Evolutionary conservation across 2,113 vertebrate species (phyloP).

Genomic region (Leptodactylus fuscus): DNA sequence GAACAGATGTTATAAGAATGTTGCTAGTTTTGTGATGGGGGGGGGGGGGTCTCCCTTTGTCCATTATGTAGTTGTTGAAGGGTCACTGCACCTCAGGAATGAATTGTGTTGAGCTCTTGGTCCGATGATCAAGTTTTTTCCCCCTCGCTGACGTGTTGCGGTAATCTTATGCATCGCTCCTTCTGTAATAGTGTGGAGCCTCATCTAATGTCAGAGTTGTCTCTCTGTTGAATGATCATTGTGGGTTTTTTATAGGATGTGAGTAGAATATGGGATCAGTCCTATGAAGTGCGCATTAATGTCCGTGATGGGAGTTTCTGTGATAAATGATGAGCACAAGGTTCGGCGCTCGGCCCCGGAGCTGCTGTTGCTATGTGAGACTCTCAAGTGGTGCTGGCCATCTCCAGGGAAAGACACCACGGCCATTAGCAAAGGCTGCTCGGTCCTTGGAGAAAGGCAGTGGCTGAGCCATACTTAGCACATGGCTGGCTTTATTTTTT

Average conservation of each 20-base stretch:
- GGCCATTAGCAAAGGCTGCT: conserved; percentile 77
- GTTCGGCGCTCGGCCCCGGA: conserved; percentile 76
- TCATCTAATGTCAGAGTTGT: neutral
- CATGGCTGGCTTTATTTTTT: conserved; percentile 65
- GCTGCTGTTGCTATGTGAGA: conserved; percentile 85
- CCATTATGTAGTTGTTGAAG: neutral
- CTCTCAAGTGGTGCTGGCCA: conserved; percentile 81
- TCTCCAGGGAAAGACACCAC: conserved; percentile 83
- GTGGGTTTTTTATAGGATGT: neutral
- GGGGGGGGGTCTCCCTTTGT: neutral
- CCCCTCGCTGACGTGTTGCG: neutral
- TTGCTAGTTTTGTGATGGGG: neutral
- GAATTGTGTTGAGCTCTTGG: neutral
- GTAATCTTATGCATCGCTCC: neutral
- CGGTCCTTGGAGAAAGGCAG: conserved; percentile 66
- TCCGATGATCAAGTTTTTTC: neutral
- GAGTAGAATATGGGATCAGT: conserved; percentile 21
- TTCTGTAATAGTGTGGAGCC: neutral
- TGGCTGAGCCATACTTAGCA: conserved; percentile 66
- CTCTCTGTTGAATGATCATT: neutral
- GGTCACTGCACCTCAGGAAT: conserved; percentile 3
- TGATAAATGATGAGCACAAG: conserved; percentile 76
- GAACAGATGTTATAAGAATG: neutral
- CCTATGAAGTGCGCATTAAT: neutral
- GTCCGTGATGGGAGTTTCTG: conserved; percentile 72